phyloP scores from a whole-genome alignment of 2,797 vertebrate species.

The Sebastes elongatus region DNA sequence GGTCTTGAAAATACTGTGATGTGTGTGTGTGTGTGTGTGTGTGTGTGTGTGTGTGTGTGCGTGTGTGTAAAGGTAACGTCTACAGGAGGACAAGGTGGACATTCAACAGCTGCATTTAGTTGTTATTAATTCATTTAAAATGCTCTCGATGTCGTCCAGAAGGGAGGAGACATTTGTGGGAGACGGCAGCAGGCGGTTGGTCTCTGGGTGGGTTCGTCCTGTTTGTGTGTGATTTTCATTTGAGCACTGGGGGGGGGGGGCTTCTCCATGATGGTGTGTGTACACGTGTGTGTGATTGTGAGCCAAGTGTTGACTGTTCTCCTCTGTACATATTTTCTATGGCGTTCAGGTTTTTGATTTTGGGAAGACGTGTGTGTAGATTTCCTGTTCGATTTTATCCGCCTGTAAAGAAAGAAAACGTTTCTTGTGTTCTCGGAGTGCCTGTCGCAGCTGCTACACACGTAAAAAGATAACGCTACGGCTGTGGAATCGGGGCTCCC shows the following conservation, averaged over 20 bases:
- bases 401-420: slow-evolving; percentile 59
- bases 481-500: slow-evolving; percentile 63
- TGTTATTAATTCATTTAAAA: slow-evolving; percentile 30
- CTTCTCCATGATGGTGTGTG: slow-evolving; percentile 23
- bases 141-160: neutral
- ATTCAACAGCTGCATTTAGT: slow-evolving; percentile 8
- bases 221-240: slow-evolving; percentile 37
- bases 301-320: slow-evolving; percentile 60
- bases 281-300: slow-evolving; percentile 33
- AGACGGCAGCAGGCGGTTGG: slow-evolving; percentile 29
- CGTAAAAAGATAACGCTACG: slow-evolving; percentile 54
- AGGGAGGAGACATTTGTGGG: neutral
- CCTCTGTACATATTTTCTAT: slow-evolving; percentile 75
- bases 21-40: slow-evolving; percentile 16
- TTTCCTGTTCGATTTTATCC: slow-evolving; percentile 53
- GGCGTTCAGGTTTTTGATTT: slow-evolving; percentile 50
- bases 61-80: slow-evolving; percentile 20
- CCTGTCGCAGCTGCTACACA: slow-evolving; percentile 71
- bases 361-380: slow-evolving; percentile 28
- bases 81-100: slow-evolving; percentile 9
- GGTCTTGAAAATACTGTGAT: slow-evolving; percentile 63
- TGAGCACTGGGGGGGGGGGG: slow-evolving; percentile 37
- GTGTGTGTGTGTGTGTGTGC: neutral
- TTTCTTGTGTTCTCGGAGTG: slow-evolving; percentile 62
- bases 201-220: slow-evolving; percentile 26